These are phyloP conservation scores for Planococcus citri DNA, from an alignment of 1,140 invertebrate genomes.

Conservation along the genomic window DNA sequence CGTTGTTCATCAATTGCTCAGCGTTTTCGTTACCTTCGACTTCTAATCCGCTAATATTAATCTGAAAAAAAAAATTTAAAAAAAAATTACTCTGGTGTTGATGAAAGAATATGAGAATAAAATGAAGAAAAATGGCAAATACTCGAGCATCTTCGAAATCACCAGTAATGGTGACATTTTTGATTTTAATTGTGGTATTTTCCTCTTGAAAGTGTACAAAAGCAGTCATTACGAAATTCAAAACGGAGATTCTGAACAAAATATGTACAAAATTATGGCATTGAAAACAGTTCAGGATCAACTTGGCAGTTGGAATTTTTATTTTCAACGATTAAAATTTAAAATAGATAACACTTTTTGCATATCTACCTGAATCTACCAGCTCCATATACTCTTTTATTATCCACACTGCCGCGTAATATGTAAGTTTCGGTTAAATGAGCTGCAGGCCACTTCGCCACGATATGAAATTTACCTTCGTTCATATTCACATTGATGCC, in stretches of 20 bases:
- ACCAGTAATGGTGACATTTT: background rate
- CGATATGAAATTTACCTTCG: background rate
- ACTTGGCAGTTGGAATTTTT: too few relatives aligned
- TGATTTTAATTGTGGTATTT: background rate
- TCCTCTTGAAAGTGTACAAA: background rate
- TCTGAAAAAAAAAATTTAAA: background rate
- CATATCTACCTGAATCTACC: background rate
- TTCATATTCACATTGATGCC: background rate
- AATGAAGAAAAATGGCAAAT: too few relatives aligned
- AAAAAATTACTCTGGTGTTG: too few relatives aligned
- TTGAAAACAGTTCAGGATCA: too few relatives aligned
- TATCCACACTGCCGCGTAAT: background rate
- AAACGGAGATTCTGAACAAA: background rate
- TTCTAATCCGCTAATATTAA: background rate
- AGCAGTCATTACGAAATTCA: background rate
- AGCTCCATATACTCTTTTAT: constrained; percentile 3
- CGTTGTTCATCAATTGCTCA: constrained; percentile 2
- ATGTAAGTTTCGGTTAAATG: background rate
- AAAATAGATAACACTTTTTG: too few relatives aligned
- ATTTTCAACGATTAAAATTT: too few relatives aligned
- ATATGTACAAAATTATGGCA: too few relatives aligned
- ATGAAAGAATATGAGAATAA: too few relatives aligned
- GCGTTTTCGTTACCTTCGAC: background rate
- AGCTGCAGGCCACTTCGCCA: background rate
- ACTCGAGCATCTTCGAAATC: constrained; percentile 6